Percentiles rank a stretch among this genome's conserved stretches.
Evolutionary conservation across 1,140 invertebrate species (phyloP).

Genomic region (Drosophila guanche): DNA sequence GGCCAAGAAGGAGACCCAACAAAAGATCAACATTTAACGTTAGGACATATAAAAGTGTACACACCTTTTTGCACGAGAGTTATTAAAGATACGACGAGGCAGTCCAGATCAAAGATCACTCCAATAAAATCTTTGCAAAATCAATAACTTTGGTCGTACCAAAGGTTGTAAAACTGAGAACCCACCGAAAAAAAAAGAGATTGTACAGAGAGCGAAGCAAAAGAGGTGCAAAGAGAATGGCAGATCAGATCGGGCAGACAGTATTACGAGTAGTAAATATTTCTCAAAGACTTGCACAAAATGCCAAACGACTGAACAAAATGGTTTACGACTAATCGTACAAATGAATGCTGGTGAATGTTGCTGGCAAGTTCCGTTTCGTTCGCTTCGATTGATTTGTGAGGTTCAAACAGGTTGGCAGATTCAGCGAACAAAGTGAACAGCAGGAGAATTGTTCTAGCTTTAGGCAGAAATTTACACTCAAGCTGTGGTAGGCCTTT

Average conservation of each 20-base stretch:
- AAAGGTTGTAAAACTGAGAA: too few relatives aligned
- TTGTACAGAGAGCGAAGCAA: conserved; percentile 25
- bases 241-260: conserved; percentile 40
- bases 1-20: too few relatives aligned
- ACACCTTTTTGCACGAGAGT: too few relatives aligned
- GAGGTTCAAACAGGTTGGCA: conserved; percentile 1
- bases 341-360: conserved; percentile 16
- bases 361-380: conserved; percentile 31
- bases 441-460: conserved; percentile 24
- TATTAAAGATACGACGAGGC: too few relatives aligned
- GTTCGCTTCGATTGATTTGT: conserved; percentile 13
- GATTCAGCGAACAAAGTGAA: background rate
- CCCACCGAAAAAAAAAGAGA: conserved; percentile 23
- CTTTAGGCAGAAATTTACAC: conserved; percentile 12
- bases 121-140: background rate
- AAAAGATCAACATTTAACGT: too few relatives aligned
- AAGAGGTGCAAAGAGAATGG: conserved; percentile 29
- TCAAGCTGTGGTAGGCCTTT: conserved; percentile 7
- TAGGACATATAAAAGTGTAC: too few relatives aligned
- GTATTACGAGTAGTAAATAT: background rate
- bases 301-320: background rate
- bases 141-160: background rate
- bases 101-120: too few relatives aligned
- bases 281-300: too few relatives aligned
- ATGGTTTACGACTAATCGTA: conserved; percentile 24